phyloP scores from a whole-genome alignment of 64 coral and sea anemone genomes.

The Porites australiensis region DNA sequence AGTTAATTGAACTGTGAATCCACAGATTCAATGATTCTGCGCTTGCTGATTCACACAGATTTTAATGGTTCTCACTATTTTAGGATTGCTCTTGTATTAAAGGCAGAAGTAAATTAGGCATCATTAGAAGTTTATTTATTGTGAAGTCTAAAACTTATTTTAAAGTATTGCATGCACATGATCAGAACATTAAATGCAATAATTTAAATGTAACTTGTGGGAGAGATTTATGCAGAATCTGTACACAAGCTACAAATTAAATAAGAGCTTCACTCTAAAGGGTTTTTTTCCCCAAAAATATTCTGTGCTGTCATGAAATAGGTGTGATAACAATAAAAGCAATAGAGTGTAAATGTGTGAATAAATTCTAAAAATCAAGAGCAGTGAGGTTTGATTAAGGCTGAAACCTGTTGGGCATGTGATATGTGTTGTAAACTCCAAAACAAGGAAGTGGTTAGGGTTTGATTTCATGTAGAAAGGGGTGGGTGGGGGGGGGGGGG shows the following conservation, averaged over 20 bases:
- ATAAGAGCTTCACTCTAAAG: background rate
- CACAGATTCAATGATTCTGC: background rate
- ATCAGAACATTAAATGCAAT: background rate
- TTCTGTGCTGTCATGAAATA: no score
- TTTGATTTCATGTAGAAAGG: no score
- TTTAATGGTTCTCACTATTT: background rate
- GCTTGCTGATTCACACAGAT: background rate
- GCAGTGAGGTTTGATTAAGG: no score
- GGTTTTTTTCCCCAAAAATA: no score
- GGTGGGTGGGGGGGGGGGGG: no score
- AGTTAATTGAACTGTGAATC: background rate
- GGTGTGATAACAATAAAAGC: background rate
- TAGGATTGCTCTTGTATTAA: no score
- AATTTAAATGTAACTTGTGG: background rate
- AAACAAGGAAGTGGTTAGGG: no score
- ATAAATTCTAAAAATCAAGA: no score
- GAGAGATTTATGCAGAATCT: background rate
- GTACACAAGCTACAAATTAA: background rate
- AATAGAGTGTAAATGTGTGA: background rate
- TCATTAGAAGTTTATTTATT: constrained; percentile 26
- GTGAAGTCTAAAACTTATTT: background rate
- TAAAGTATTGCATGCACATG: background rate
- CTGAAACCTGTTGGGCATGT: no score
- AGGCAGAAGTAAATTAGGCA: background rate
- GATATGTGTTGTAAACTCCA: no score